Evolutionary conservation across 2,888 invertebrate genomes (phyloP), one percentile per base, ranked within the genome.

Genomic region (Clitarchus hookeri): DNA sequence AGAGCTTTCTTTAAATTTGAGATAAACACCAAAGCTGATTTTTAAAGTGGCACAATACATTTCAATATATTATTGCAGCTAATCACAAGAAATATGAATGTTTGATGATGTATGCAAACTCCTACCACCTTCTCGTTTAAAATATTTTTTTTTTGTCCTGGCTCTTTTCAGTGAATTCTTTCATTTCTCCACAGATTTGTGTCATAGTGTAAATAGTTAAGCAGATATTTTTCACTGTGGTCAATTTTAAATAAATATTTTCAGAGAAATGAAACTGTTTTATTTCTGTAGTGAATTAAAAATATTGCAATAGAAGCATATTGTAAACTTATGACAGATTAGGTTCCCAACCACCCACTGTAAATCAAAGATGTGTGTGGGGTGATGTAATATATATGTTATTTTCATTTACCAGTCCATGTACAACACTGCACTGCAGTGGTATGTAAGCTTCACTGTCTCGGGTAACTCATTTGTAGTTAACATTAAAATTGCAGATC

Each of bases 181-280:
- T 48, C 8, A 23, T 65, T 16, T 65, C 16, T 65, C 65, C 16
- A n/a, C 65, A 65, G 65, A 65, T 65, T 65, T 65, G 65, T 65
- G 65, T 65, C 65, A 65, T 65, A 65, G n/a, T 65, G 65, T 65
- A 65, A 65, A 65, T 23, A 65, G 65, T 19, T n/a, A 65, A 65
- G 65, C 65, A 23, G 8, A 65, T 65, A 65, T 65, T 65, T 65
- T 65, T 65, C 65, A 65, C 2, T 65, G 65, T 65, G 65, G 65
- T 65, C 23, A 65, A 65, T 65, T 65, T 65, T 16, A 65, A 65
- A 65, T 65, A 65, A 65, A 65, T 65, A 65, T 65, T 65, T 65
- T 65, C n/a, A 16, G n/a, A 65, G n/a, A 65, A 65, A 65, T 65
- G 19, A 65, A 65, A 65, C 8, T n/a, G 19, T 65, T 65, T n/a